These are phyloP conservation scores for Drosophila nebulosa DNA, from an alignment of 1,140 invertebrate species.

Conservation along the genomic window DNA sequence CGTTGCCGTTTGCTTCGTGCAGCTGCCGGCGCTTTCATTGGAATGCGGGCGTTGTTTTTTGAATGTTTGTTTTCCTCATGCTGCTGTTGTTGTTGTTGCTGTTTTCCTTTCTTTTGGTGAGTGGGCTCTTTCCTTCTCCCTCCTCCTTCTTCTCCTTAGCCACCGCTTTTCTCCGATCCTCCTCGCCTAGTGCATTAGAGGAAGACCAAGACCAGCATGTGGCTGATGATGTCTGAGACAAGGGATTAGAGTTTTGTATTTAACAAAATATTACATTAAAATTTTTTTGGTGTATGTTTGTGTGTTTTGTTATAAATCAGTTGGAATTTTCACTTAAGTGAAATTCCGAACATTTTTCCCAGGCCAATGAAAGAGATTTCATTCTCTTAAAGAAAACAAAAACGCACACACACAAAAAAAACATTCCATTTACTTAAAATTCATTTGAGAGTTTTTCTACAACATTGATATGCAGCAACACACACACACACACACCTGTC, in stretches of 20 bases:
- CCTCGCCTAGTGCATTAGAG: constrained; percentile 47
- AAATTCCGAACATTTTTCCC: constrained; percentile 48
- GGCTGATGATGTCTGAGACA: constrained; percentile 16
- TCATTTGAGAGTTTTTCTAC: neutral
- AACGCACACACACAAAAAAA: neutral
- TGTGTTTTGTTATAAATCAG: constrained; percentile 64
- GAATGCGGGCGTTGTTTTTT: constrained; percentile 68
- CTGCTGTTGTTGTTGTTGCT: constrained; percentile 15
- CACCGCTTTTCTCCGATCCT: too few relatives aligned
- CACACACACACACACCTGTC: too few relatives aligned
- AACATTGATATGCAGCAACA: too few relatives aligned
- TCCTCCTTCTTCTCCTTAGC: too few relatives aligned
- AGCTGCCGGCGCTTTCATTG: constrained; percentile 72
- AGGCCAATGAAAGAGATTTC: constrained; percentile 17
- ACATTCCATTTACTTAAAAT: neutral
- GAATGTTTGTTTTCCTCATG: constrained; percentile 47
- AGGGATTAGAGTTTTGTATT: constrained; percentile 37
- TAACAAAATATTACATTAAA: constrained; percentile 72
- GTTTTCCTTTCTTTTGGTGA: constrained; percentile 15
- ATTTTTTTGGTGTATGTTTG: constrained; percentile 29
- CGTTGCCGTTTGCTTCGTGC: constrained; percentile 39
- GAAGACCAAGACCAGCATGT: constrained; percentile 47
- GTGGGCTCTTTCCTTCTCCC: constrained; percentile 13
- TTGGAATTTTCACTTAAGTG: constrained; percentile 39
- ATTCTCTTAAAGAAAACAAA: neutral